Evolutionary conservation across 2,888 invertebrate species (phyloP).

Genomic region (Agonum fuliginosum): DNA sequence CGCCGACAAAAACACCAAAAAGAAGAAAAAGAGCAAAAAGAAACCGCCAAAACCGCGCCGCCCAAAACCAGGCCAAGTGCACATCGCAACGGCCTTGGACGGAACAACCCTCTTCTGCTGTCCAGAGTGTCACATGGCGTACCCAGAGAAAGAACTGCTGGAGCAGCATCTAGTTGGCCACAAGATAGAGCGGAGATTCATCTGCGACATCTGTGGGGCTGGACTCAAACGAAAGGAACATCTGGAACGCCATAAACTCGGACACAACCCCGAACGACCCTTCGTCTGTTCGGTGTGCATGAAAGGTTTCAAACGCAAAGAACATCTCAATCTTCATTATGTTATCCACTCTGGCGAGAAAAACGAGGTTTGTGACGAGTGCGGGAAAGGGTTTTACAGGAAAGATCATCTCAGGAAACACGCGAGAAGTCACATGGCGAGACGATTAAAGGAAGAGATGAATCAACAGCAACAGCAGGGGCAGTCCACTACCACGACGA

Average conservation of each 20-base stretch:
- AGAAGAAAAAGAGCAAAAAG: conserved; percentile 88
- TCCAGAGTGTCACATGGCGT: conserved; percentile 88
- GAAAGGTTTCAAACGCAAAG: conserved; percentile 88
- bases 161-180: conserved; percentile 86
- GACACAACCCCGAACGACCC: conserved; percentile 87
- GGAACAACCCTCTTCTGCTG: conserved; percentile 86
- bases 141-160: conserved; percentile 86
- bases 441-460: conserved; percentile 83
- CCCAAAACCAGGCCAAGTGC: conserved; percentile 87
- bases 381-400: conserved; percentile 86
- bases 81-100: conserved; percentile 84
- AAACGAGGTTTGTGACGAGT: conserved; percentile 85
- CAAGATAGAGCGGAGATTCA: conserved; percentile 86
- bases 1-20: conserved; percentile 76
- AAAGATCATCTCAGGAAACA: conserved; percentile 89
- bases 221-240: conserved; percentile 87
- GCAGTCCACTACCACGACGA: conserved; percentile 65
- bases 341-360: conserved; percentile 91
- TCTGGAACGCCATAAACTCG: conserved; percentile 85
- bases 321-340: conserved; percentile 87
- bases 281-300: conserved; percentile 86
- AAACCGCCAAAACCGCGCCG: conserved; percentile 85
- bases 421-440: conserved; percentile 85
- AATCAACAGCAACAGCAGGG: conserved; percentile 70
- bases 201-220: conserved; percentile 86